These are phyloP conservation scores for Scartelaos histophorus DNA, from an alignment of 2,113 vertebrate species.

Conservation along the genomic window DNA sequence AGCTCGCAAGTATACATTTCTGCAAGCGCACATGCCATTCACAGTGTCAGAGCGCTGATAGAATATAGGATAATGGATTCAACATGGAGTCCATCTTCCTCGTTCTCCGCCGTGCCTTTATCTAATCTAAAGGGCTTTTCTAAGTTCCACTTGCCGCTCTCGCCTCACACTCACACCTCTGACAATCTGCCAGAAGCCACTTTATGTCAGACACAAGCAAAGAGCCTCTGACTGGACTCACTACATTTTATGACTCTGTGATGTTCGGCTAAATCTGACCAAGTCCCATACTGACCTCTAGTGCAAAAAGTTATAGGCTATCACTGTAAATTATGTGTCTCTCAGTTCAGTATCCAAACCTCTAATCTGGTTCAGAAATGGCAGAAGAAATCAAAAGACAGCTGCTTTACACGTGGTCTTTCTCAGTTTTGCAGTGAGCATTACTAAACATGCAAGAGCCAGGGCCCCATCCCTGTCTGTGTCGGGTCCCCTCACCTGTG, in stretches of 20 bases:
- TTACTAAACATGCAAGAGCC: background rate
- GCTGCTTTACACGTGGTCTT: background rate
- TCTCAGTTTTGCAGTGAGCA: background rate
- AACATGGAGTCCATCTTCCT: slow-evolving; percentile 11
- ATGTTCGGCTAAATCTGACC: background rate
- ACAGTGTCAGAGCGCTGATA: background rate
- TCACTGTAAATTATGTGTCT: background rate
- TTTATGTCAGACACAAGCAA: slow-evolving; percentile 2
- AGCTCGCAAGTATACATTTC: background rate
- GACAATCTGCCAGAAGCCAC: slow-evolving; percentile 6
- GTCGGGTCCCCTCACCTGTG: background rate
- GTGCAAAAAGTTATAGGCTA: background rate
- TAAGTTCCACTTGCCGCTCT: slow-evolving; percentile 3
- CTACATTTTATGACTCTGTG: background rate
- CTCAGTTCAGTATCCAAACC: background rate
- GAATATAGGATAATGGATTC: slow-evolving; percentile 22
- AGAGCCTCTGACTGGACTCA: background rate
- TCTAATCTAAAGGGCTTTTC: slow-evolving; percentile 6
- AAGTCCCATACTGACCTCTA: background rate
- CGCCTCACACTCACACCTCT: slow-evolving; percentile 1
- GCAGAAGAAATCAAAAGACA: no score
- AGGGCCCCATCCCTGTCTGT: background rate
- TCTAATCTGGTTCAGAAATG: background rate
- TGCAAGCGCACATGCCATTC: background rate
- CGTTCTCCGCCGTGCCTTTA: background rate